Evolutionary conservation across 2,888 invertebrate species (phyloP).

Genomic region (Ashinkailepas kermadecensis): DNA sequence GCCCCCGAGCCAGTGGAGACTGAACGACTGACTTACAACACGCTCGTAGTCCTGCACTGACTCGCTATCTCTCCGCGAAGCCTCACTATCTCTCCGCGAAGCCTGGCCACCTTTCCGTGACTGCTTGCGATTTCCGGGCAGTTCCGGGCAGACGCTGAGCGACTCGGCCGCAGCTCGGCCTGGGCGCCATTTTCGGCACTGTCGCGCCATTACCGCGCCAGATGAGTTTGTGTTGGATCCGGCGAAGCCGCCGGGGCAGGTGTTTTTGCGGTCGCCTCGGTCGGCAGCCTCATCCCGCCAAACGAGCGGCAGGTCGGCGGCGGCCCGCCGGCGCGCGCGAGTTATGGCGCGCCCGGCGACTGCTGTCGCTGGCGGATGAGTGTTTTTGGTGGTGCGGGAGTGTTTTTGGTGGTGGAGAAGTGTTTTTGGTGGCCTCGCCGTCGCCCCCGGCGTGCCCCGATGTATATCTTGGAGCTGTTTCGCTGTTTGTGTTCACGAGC

Average conservation of each 20-base stretch:
- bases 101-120: no score
- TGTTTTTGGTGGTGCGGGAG: background rate
- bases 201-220: background rate
- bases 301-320: background rate
- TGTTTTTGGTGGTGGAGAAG: background rate
- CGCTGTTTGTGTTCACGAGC: background rate
- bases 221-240: slow-evolving; percentile 11
- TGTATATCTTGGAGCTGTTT: background rate
- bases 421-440: background rate
- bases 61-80: no score
- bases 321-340: background rate
- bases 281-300: background rate
- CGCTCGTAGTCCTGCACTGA: no score
- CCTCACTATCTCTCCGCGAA: no score
- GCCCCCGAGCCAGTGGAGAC: no score
- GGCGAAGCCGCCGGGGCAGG: background rate
- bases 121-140: no score
- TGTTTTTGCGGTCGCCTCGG: background rate
- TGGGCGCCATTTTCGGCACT: background rate
- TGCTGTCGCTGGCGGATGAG: no score
- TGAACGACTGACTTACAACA: no score
- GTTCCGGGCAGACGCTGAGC: background rate
- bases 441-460: no score
- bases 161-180: no score
- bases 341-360: background rate